Percentiles rank a stretch among this genome's conserved stretches.
Conservation (phyloP, 2,888 invertebrate genomes). For the Andrena hattorfiana region DNA sequence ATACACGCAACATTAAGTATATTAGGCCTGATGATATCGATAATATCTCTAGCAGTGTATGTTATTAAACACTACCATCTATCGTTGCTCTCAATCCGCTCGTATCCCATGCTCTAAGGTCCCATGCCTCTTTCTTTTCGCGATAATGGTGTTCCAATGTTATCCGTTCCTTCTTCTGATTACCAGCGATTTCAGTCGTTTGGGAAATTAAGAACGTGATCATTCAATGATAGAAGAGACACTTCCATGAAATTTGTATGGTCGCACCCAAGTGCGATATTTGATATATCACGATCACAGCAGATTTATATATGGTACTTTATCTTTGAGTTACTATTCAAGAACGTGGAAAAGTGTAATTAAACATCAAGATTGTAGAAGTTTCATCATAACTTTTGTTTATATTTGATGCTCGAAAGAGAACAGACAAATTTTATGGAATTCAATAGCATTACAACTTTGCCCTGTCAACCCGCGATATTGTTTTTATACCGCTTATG, state of each 20-base stretch:
- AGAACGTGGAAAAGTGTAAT: not conserved
- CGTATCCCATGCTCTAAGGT: conserved; percentile 31
- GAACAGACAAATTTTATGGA: conserved; percentile 30
- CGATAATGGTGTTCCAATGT: conserved; percentile 51
- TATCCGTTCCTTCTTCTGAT: not conserved
- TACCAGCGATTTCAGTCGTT: not conserved
- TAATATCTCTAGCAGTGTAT: conserved; percentile 73
- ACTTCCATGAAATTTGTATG: conserved; percentile 27
- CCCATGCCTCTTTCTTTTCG: conserved; percentile 29
- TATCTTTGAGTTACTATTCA: not conserved
- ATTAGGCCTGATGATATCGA: conserved; percentile 84
- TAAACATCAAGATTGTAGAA: not conserved
- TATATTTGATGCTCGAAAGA: conserved; percentile 9
- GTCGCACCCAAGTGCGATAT: conserved; percentile 3
- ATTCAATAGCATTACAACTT: conserved; percentile 24
- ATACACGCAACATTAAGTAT: conserved; percentile 83
- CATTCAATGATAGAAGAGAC: conserved; percentile 10
- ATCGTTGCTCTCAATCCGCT: conserved; percentile 60
- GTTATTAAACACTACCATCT: conserved; percentile 60
- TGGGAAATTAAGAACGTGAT: conserved; percentile 3
- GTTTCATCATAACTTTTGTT: not conserved
- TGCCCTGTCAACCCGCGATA: conserved; percentile 7
- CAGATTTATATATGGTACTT: not conserved
- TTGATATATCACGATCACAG: conserved; percentile 30
- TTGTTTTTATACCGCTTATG: conserved; percentile 9